Base-by-base conservation (phyloP, 2,888 invertebrate genomes). In the Geophilus truncorum region DNA sequence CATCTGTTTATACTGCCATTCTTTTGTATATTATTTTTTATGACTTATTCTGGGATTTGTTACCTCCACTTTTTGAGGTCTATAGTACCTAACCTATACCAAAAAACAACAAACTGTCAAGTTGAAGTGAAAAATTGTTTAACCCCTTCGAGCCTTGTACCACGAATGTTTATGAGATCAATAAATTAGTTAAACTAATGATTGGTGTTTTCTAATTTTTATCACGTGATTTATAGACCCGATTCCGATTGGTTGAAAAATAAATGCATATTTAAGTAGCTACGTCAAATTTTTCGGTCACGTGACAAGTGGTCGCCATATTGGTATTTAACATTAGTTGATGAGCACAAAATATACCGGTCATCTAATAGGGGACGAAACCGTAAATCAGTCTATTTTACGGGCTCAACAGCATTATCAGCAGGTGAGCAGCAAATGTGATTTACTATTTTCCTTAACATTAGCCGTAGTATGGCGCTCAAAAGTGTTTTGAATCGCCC, bases 231-330 rank as follows among this genome's bases (percentile, higher is more conserved):
- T 80, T 80, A 80, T 70, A 34, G 75, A 80, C 62, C 28, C 15
- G n/a, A 62, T 34, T 62, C 75, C 32, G 70, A 80, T 80, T 80
- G 80, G 80, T 70, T 32, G 75, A 70, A 80, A 70, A 70, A 70
- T 70, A 62, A 62, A 80, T 70, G 80, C 80, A 80, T 80, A 80
- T 80, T 80, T 80, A 80, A 80, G 80, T 80, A 80, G 80, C 80
- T 80, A 80, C 80, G 80, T 80, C 80, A 80, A 80, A 80, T 70
- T 80, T 82, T 81, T 79, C 62, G 80, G 80, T 89, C 90, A 90
- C 89, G 89, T 90, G 89, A 90, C 88, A 87, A 86, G 86, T 87
- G 87, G 89, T 88, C 89, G 90, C 90, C 90, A 90, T 90, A 89
- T 90, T 89, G 88, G 88, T 88, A 28, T 78, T 82, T 80, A 80